Percentiles rank a stretch among this genome's conserved stretches.
Evolutionary conservation across 1,140 invertebrate species (phyloP).

Genomic region (Acromyrmex echinatior): DNA sequence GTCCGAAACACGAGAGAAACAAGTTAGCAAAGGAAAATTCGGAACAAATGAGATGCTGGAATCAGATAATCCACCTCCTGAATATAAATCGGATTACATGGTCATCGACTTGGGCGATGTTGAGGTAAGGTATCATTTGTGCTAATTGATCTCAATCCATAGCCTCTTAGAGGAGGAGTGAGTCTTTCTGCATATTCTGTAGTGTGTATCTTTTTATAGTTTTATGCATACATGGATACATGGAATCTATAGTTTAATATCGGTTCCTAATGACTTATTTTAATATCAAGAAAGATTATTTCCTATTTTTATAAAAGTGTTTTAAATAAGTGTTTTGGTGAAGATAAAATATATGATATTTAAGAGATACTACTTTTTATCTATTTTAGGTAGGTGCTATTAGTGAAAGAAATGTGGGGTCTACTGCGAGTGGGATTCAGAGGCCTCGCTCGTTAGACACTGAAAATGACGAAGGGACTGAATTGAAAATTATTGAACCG

Average conservation of each 20-base stretch:
- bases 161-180: background rate
- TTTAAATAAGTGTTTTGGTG: background rate
- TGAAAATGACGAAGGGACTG: conserved; percentile 84
- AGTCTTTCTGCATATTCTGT: background rate
- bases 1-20: conserved; percentile 78
- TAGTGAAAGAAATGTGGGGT: conserved; percentile 77
- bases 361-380: background rate
- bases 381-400: conserved; percentile 76
- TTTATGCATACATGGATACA: background rate
- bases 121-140: conserved; percentile 78
- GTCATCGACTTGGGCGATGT: conserved; percentile 84
- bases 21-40: conserved; percentile 81
- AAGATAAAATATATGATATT: background rate
- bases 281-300: background rate
- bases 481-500: conserved; percentile 85
- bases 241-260: background rate
- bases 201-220: background rate
- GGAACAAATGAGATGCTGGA: conserved; percentile 85
- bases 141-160: background rate
- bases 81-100: conserved; percentile 85
- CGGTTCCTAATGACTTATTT: background rate
- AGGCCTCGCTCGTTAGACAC: conserved; percentile 80
- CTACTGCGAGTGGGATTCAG: conserved; percentile 76
- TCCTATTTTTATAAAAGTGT: conserved; percentile 10
- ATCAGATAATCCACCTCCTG: conserved; percentile 83